A percentile compares a stretch with the other conserved stretches of the same genome.
phyloP scores from a whole-genome alignment of 2,888 invertebrate genomes.

The Ichneumon xanthorius region DNA sequence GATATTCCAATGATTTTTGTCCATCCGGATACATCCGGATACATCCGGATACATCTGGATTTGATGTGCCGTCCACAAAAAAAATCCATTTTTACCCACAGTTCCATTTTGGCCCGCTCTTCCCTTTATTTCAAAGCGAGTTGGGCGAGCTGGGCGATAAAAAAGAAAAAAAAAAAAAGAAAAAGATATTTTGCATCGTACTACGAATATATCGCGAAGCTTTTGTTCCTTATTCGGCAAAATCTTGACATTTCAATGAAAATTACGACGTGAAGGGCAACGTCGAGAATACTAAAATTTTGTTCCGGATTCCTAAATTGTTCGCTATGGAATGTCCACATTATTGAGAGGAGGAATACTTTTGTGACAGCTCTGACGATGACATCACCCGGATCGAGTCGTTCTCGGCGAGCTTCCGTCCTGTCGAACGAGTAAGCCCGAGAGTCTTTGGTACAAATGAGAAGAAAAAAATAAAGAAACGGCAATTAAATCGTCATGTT shows the following conservation, averaged over 20 bases:
- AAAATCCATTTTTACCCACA: too few species aligned
- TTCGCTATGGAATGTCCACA: slow-evolving; percentile 17
- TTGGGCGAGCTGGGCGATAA: neutral
- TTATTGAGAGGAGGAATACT: slow-evolving; percentile 14
- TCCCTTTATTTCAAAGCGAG: neutral
- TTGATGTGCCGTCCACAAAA: too few species aligned
- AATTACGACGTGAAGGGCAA: slow-evolving; percentile 22
- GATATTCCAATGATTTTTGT: too few species aligned
- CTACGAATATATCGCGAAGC: slow-evolving; percentile 29
- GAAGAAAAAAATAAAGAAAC: neutral
- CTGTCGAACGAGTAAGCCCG: slow-evolving; percentile 41
- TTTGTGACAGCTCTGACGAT: slow-evolving; percentile 21
- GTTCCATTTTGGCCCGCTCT: too few species aligned
- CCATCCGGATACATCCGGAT: too few species aligned
- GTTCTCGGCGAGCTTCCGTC: slow-evolving; percentile 38
- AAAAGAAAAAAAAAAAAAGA: neutral
- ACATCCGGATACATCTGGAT: too few species aligned
- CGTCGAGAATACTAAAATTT: slow-evolving; percentile 26
- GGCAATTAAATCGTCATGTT: neutral
- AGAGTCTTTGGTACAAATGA: neutral
- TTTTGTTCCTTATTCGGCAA: slow-evolving; percentile 55
- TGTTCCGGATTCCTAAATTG: slow-evolving; percentile 38
- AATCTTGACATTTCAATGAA: slow-evolving; percentile 39
- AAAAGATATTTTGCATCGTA: neutral
- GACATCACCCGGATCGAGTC: slow-evolving; percentile 40